These are phyloP conservation scores for Hecatera dysodea DNA, from an alignment of 2,888 invertebrate genomes.

Conservation along the genomic window DNA sequence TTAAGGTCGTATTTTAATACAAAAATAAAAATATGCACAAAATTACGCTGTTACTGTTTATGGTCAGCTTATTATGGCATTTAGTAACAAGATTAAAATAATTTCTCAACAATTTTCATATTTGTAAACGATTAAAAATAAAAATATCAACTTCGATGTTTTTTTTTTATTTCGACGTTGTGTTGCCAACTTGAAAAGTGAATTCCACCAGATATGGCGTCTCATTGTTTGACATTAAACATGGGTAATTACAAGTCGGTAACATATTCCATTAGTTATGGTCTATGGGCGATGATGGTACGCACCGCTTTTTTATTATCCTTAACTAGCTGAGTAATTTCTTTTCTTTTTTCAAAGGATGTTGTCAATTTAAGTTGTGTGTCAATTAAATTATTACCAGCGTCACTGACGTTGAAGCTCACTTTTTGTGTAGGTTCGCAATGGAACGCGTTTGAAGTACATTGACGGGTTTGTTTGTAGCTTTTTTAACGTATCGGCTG, in stretches of 20 bases:
- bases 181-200: constrained; percentile 48
- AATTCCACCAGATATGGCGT: constrained; percentile 59
- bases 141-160: not conserved
- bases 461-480: not conserved
- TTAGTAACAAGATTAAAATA: constrained; percentile 1
- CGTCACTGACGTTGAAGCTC: not conserved
- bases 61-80: not conserved
- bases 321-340: constrained; percentile 36
- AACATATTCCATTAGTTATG: constrained; percentile 60
- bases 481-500: not conserved
- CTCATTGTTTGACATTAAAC: constrained; percentile 72
- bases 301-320: constrained; percentile 61
- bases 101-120: not conserved
- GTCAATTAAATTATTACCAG: constrained; percentile 38
- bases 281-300: constrained; percentile 63
- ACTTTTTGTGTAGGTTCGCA: constrained; percentile 23
- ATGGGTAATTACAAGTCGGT: constrained; percentile 59
- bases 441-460: constrained; percentile 8
- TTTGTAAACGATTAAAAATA: not conserved
- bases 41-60: not conserved
- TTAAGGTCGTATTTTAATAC: not conserved
- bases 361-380: constrained; percentile 42
- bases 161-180: constrained; percentile 4
- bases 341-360: constrained; percentile 46
- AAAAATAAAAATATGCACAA: not conserved